A percentile compares a stretch with the other conserved stretches of the same genome.
phyloP scores from a whole-genome alignment of 2,113 vertebrate species.

The Gambusia holbrooki region DNA sequence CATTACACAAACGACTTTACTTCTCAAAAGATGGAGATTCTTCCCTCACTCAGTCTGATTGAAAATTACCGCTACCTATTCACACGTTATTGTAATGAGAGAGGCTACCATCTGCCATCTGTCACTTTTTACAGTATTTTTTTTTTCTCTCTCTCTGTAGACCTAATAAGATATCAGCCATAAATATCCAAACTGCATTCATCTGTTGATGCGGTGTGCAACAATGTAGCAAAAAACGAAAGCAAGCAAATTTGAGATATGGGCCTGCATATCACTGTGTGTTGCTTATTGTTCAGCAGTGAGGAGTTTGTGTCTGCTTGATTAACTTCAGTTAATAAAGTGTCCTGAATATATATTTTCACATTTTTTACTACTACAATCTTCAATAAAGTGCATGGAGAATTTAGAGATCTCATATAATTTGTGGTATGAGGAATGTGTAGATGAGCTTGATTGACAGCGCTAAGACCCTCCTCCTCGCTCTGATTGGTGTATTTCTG shows the following conservation, averaged over 20 bases:
- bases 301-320: neutral
- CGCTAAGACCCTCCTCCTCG: too few relatives aligned
- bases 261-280: neutral
- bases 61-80: conserved; percentile 38
- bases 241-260: neutral
- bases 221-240: neutral
- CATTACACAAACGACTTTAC: conserved; percentile 57
- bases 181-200: neutral
- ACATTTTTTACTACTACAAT: neutral
- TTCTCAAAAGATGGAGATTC: conserved; percentile 22
- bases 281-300: neutral
- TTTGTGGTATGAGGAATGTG: too few relatives aligned
- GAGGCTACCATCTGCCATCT: neutral
- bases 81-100: neutral
- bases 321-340: neutral
- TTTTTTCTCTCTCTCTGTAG: neutral
- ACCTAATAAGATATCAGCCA: neutral
- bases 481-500: too few relatives aligned
- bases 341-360: neutral
- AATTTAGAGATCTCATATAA: neutral
- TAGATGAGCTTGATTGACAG: too few relatives aligned
- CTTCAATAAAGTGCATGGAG: neutral
- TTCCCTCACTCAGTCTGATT: conserved; percentile 27
- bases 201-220: neutral
- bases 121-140: neutral